Percentiles rank a stretch among this genome's conserved stretches.
Evolutionary conservation across 2,888 invertebrate species (phyloP).

Genomic region (Maniola hyperantus): DNA sequence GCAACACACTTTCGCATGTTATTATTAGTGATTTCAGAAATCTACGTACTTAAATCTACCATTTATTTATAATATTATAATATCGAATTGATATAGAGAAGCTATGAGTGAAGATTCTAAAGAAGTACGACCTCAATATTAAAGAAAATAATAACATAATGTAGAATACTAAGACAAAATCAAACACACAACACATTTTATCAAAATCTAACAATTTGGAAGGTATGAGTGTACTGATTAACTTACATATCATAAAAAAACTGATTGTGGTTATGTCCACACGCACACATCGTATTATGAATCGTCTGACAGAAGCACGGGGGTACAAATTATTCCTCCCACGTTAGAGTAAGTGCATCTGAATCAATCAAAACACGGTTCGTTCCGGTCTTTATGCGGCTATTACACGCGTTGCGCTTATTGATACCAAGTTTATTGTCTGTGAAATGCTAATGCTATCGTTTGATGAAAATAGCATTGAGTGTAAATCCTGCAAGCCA

Average conservation of each 20-base stretch:
- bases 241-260: neutral
- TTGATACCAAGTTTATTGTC: conserved; percentile 64
- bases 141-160: too few relatives aligned
- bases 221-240: neutral
- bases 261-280: conserved; percentile 48
- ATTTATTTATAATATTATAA: too few relatives aligned
- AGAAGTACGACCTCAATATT: too few relatives aligned
- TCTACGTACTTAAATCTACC: too few relatives aligned
- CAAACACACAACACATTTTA: too few relatives aligned
- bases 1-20: too few relatives aligned
- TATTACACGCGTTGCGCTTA: conserved; percentile 61
- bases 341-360: conserved; percentile 77
- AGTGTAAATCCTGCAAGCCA: too few relatives aligned
- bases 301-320: conserved; percentile 61
- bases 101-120: too few relatives aligned
- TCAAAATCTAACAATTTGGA: neutral
- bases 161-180: too few relatives aligned
- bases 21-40: too few relatives aligned
- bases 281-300: conserved; percentile 41
- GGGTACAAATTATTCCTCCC: conserved; percentile 80
- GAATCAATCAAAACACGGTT: conserved; percentile 77
- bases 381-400: conserved; percentile 67
- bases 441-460: conserved; percentile 54
- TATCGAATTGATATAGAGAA: too few relatives aligned
- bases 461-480: conserved; percentile 42